Conservation (phyloP, 2,797 vertebrate species). For the Tokudaia tokunoshimensis region DNA sequence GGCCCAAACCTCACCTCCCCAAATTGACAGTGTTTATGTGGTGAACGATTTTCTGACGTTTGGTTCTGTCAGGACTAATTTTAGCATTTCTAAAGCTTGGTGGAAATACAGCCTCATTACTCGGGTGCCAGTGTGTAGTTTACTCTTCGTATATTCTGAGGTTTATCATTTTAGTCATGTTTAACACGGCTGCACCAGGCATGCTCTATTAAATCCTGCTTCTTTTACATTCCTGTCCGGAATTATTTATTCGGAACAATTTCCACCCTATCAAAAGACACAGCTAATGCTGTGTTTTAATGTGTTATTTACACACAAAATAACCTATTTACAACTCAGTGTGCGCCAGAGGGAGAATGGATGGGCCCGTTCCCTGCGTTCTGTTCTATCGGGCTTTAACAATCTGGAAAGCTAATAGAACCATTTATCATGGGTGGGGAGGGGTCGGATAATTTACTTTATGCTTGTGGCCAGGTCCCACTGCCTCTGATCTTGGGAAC, state of each 20-base stretch:
- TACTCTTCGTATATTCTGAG: slow-evolving; percentile 91
- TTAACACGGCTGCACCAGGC: slow-evolving; percentile 92
- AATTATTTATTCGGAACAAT: slow-evolving; percentile 98
- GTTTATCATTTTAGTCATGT: slow-evolving; percentile 95
- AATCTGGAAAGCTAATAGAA: slow-evolving; percentile 99
- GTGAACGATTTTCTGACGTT: slow-evolving; percentile 89
- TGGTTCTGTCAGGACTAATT: slow-evolving; percentile 91
- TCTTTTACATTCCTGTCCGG: slow-evolving; percentile 94
- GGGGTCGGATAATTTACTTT: slow-evolving; percentile 92
- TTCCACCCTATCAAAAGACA: slow-evolving; percentile 95
- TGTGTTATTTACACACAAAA: slow-evolving; percentile 99
- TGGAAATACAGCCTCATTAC: slow-evolving; percentile 91
- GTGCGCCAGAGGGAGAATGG: slow-evolving; percentile 91
- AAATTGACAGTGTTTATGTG: slow-evolving; percentile 88
- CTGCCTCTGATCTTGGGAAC: slow-evolving; percentile 94
- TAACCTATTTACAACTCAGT: slow-evolving; percentile 95
- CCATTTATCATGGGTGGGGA: slow-evolving; percentile 95
- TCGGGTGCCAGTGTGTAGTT: slow-evolving; percentile 90
- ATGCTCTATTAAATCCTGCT: slow-evolving; percentile 92
- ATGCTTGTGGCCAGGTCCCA: slow-evolving; percentile 91
- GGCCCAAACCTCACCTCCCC: slow-evolving; percentile 80
- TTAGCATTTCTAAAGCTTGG: slow-evolving; percentile 90
- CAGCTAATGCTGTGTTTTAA: slow-evolving; percentile 97
- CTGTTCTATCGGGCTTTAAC: slow-evolving; percentile 98
- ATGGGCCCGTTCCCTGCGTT: slow-evolving; percentile 92